Evolutionary conservation across 1,140 invertebrate species (phyloP).

Genomic region (Dendrolimus punctatus): DNA sequence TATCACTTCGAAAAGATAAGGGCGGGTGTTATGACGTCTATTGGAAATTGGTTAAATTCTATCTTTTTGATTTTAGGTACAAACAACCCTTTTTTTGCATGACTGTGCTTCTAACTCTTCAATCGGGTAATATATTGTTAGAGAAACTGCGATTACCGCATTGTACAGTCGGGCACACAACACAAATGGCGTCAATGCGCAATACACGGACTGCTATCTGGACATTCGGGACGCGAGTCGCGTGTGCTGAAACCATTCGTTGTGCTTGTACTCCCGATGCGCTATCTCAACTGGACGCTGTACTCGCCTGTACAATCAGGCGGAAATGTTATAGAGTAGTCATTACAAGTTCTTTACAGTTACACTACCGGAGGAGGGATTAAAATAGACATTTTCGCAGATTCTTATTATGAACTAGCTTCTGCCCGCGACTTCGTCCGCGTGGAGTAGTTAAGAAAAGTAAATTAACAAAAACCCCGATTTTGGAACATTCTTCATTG

Average conservation of each 20-base stretch:
- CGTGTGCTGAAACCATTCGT: conserved; percentile 36
- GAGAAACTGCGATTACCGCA: not conserved
- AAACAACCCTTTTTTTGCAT: no score
- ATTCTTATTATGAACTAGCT: no score
- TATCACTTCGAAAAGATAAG: no score
- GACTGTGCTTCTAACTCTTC: no score
- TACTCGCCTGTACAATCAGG: conserved; percentile 18
- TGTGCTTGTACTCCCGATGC: conserved; percentile 18
- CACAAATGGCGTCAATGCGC: conserved; percentile 12
- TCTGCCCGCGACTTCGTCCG: no score
- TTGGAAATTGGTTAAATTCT: no score
- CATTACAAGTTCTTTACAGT: not conserved
- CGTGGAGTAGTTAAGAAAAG: no score
- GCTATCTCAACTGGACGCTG: conserved; percentile 19
- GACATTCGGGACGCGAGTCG: conserved; percentile 18
- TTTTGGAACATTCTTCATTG: no score
- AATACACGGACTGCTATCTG: not conserved
- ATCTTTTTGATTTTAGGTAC: no score
- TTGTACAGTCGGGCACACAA: conserved; percentile 5
- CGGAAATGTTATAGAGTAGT: not conserved
- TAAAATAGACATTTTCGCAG: not conserved
- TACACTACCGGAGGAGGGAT: not conserved
- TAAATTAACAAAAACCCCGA: no score
- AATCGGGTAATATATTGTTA: not conserved
- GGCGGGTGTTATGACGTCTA: no score